A percentile compares a stretch with the other conserved stretches of the same genome.
These are phyloP conservation scores for Himalopsyche japonica DNA, from an alignment of 2,888 invertebrate species.

Conservation along the genomic window DNA sequence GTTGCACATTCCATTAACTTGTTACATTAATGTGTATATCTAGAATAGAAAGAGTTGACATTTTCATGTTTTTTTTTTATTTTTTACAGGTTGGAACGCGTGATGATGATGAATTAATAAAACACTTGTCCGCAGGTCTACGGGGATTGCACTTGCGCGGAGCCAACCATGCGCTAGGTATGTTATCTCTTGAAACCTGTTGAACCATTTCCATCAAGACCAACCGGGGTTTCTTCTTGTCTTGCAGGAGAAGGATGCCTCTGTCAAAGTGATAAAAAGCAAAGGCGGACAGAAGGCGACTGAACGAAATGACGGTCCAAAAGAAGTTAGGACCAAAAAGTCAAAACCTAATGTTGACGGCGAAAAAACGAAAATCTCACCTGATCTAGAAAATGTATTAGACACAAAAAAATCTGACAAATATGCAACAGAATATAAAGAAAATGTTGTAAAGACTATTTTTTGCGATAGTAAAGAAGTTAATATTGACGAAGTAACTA, in stretches of 20 bases:
- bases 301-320: neutral
- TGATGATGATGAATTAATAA: constrained; percentile 49
- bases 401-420: neutral
- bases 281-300: constrained; percentile 34
- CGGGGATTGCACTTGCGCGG: constrained; percentile 59
- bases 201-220: constrained; percentile 19
- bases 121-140: constrained; percentile 57
- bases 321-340: neutral
- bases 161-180: constrained; percentile 56
- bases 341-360: neutral
- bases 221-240: constrained; percentile 32
- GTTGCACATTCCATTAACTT: too few species aligned
- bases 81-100: constrained; percentile 50
- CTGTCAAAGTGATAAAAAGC: neutral
- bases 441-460: neutral
- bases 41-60: constrained; percentile 34
- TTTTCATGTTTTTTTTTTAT: constrained; percentile 31
- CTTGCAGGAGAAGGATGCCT: constrained; percentile 28
- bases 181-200: constrained; percentile 43
- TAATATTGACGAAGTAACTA: neutral
- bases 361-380: constrained; percentile 23
- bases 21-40: too few species aligned
- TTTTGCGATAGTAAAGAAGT: neutral
- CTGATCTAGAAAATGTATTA: neutral
- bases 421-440: too few species aligned